These are phyloP conservation scores for Diplodus puntazzo DNA, from an alignment of 2,797 vertebrate genomes.

Conservation along the genomic window DNA sequence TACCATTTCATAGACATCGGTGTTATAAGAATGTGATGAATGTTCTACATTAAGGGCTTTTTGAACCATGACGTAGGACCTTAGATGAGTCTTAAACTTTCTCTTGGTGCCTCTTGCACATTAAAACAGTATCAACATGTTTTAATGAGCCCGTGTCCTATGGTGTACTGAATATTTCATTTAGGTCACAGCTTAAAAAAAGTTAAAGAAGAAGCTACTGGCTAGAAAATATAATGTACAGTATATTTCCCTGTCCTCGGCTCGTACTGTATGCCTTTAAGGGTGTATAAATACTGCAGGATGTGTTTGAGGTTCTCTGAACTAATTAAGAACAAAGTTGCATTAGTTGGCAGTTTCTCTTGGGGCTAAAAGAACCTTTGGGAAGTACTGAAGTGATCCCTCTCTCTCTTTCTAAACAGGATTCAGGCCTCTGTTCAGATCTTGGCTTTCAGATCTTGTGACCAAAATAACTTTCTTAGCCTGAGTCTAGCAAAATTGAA, in stretches of 20 bases:
- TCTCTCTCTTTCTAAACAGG: slow-evolving; percentile 1
- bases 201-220: slow-evolving; percentile 40
- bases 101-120: slow-evolving; percentile 45
- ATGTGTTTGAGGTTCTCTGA: slow-evolving; percentile 57
- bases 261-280: slow-evolving; percentile 63
- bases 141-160: slow-evolving; percentile 71
- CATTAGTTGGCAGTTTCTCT: slow-evolving; percentile 58
- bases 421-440: background rate
- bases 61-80: slow-evolving; percentile 50
- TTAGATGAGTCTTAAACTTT: slow-evolving; percentile 44
- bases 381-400: slow-evolving; percentile 19
- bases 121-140: slow-evolving; percentile 70
- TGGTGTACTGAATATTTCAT: slow-evolving; percentile 66
- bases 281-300: slow-evolving; percentile 66
- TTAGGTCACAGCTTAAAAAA: slow-evolving; percentile 63
- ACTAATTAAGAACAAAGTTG: slow-evolving; percentile 79
- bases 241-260: slow-evolving; percentile 53
- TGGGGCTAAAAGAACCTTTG: slow-evolving; percentile 39
- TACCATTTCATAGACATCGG: background rate
- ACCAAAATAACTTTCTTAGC: background rate
- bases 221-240: slow-evolving; percentile 61
- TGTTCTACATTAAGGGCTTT: slow-evolving; percentile 43
- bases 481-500: background rate
- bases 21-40: slow-evolving; percentile 64
- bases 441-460: background rate